These are phyloP conservation scores for Darevskia nairensis DNA, from an alignment of 2,797 vertebrate species.

Conservation along the genomic window DNA sequence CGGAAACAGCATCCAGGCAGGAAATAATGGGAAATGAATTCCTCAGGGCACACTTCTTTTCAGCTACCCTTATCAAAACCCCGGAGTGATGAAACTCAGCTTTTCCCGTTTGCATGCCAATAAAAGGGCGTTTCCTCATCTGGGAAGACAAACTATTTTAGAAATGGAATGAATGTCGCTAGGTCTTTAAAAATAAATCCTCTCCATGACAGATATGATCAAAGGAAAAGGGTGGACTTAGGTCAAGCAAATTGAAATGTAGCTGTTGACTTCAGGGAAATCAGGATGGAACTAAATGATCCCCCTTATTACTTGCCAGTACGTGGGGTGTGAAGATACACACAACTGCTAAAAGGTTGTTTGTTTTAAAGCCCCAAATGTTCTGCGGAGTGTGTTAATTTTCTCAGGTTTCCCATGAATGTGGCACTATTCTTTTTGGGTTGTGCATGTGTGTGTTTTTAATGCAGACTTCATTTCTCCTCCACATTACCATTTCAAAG, in stretches of 20 bases:
- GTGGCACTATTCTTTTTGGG: not conserved
- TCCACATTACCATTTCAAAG: not conserved
- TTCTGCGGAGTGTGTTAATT: not conserved
- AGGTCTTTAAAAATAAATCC: constrained; percentile 47
- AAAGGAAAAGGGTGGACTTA: not conserved
- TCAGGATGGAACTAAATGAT: not conserved
- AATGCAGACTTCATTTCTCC: not conserved
- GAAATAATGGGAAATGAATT: constrained; percentile 6
- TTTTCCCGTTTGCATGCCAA: not conserved
- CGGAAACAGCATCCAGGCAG: not conserved
- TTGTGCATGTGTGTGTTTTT: not conserved
- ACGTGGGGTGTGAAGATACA: not conserved
- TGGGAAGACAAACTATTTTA: not conserved
- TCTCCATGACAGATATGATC: constrained; percentile 10
- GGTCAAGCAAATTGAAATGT: constrained; percentile 1
- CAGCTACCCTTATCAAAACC: not conserved
- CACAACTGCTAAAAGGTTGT: not conserved
- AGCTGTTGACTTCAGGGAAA: not conserved
- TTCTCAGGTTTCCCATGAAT: not conserved
- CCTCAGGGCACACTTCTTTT: not conserved
- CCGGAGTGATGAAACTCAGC: not conserved
- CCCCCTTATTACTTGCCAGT: not conserved
- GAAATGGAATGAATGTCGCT: constrained; percentile 29
- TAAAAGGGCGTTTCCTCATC: not conserved
- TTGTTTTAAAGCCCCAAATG: not conserved